Evolutionary conservation across 1,140 invertebrate species (phyloP).

Genomic region (Cotesia chilonis): DNA sequence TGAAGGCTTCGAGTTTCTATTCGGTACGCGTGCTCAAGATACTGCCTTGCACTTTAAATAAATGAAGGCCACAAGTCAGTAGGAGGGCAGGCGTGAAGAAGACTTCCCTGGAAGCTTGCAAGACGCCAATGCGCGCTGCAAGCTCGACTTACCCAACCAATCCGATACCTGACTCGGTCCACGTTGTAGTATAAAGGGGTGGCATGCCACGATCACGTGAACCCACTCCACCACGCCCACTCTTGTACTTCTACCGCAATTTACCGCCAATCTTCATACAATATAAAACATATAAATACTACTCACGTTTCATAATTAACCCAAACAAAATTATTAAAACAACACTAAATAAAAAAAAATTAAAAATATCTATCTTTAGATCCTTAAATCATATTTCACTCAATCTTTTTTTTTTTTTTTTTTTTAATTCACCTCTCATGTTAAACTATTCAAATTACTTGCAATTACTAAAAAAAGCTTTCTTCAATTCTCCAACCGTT

Average conservation of each 20-base stretch:
- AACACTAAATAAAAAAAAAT: neutral
- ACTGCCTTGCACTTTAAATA: slow-evolving; percentile 25
- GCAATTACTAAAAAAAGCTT: too few relatives aligned
- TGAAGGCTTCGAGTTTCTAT: slow-evolving; percentile 14
- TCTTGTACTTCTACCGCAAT: slow-evolving; percentile 22
- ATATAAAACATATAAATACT: neutral
- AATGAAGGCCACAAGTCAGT: slow-evolving; percentile 27
- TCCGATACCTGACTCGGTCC: slow-evolving; percentile 16
- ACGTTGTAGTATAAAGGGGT: slow-evolving; percentile 31
- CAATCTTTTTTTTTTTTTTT: too few relatives aligned
- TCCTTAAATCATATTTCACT: too few relatives aligned
- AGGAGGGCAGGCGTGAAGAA: slow-evolving; percentile 22
- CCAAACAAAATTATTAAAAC: neutral
- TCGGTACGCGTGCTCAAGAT: slow-evolving; percentile 19
- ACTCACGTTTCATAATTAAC: slow-evolving; percentile 4
- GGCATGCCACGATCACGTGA: slow-evolving; percentile 34
- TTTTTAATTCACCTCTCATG: too few relatives aligned
- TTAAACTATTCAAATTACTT: too few relatives aligned
- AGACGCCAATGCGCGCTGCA: slow-evolving; percentile 34
- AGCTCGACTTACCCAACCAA: slow-evolving; percentile 30
- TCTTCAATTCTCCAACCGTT: too few relatives aligned
- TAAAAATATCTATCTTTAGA: too few relatives aligned
- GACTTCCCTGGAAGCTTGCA: slow-evolving; percentile 20
- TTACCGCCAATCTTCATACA: neutral
- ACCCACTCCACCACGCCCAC: slow-evolving; percentile 33